Base-by-base conservation (phyloP, 2,888 invertebrate genomes). In the Drosophila nr. perissopoda region DNA sequence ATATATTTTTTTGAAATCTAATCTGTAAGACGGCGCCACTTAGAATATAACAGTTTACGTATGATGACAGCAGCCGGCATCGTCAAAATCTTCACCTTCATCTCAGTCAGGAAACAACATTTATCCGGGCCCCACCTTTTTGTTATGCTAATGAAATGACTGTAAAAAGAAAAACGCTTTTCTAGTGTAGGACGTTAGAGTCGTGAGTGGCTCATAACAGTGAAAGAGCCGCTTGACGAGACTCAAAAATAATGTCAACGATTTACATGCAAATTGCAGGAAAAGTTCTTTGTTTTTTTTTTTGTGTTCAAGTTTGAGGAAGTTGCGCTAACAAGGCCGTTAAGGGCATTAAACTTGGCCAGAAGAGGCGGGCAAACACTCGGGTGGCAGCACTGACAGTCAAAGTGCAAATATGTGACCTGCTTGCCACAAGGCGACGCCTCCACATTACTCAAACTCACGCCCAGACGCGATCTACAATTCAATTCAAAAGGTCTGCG, bases 331-430 rank as follows among this genome's bases (percentile, higher is more conserved):
- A 88, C 89, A 82, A 85, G 88, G 84, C 81, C 73, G 78, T 81
- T 70, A 85, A 70, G 74, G 74, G 61, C 75, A 66, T 83, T 82
- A 76, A 87, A 84, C 80, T 74, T 75, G 79, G 57, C 71, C 70
- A 53, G 36, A 46, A 53, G 36, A 46, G 16, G 8, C 42, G n/a
- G 40, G n/a, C 13, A 29, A 31, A 13, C 54, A 42, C 42, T 21
- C 16, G 72, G 78, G 72, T 81, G 73, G 73, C 65, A 54, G 8
- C 38, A n/a, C 57, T 72, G 49, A 52, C 74, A 84, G 88, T 89
- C 88, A 89, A 88, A 85, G 90, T 77, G 86, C 84, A 89, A 89
- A 89, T 82, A 89, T 89, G 88, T 76, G 74, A 70, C 84, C 84
- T 61, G 25, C 34, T 16, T 52, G 67, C 48, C 66, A 52, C 52